A percentile compares a stretch with the other conserved stretches of the same genome.
These are phyloP conservation scores for Gasterosteus nipponicus DNA, from an alignment of 2,113 vertebrate genomes.

Conservation along the genomic window DNA sequence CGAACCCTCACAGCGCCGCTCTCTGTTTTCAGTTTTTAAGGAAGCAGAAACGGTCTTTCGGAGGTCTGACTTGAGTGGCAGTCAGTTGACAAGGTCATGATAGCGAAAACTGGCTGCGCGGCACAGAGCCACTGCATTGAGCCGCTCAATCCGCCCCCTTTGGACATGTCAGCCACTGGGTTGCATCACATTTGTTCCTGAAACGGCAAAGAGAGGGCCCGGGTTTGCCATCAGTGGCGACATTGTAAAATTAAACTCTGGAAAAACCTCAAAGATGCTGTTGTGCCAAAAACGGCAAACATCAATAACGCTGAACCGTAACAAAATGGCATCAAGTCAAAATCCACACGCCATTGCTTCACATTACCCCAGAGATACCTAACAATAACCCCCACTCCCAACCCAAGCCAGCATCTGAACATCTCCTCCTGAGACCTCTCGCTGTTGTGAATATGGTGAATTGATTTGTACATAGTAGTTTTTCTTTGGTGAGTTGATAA, in stretches of 20 bases:
- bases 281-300: neutral
- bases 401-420: neutral
- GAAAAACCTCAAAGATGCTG: neutral
- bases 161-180: slow-evolving; percentile 60
- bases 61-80: slow-evolving; percentile 69
- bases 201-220: neutral
- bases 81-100: slow-evolving; percentile 72
- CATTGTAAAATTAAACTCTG: neutral
- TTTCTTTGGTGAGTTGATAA: neutral
- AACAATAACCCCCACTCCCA: neutral
- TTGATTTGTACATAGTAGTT: neutral
- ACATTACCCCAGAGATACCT: neutral
- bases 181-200: slow-evolving; percentile 49
- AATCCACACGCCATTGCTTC: neutral
- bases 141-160: slow-evolving; percentile 58
- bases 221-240: neutral
- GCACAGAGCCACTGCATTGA: slow-evolving; percentile 67
- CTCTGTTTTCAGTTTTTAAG: too few relatives aligned
- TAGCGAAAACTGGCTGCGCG: slow-evolving; percentile 55
- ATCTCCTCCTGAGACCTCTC: neutral
- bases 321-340: neutral
- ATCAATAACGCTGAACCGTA: neutral
- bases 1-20: slow-evolving; percentile 43
- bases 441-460: neutral
- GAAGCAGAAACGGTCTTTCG: slow-evolving; percentile 65